Evolutionary conservation across 2,797 vertebrate species (phyloP), one percentile per base, ranked within the genome.

Genomic region (Malacoctenus gilli): DNA sequence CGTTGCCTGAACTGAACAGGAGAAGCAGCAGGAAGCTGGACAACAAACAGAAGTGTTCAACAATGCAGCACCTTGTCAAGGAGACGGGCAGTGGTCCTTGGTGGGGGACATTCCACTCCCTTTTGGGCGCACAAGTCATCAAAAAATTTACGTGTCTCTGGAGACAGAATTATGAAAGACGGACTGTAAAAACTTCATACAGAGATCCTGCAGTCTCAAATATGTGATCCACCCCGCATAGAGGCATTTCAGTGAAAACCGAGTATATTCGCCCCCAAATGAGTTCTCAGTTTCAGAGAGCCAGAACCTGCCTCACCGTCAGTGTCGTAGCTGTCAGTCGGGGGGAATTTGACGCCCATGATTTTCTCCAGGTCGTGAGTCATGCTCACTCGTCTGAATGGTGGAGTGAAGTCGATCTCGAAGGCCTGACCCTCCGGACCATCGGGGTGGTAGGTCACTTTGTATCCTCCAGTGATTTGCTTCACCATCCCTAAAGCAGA

Each of bases 331-430:
- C 87, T 86, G 46, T 93, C 92, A 7, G 94, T 38, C 8, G 93
- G 56, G 10, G 97, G 97, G 67, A 98, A 94, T 68, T 93, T 96
- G 38, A 95, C 88, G 2, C 94, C 95, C 74, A 98, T 64, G 4
- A 85, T 77, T 78, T 94, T 96, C 84, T 97, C 95, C 67, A 99
- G 89, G 60, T 98, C 96, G 7, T 89, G 77, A 0, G 95, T 92
- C 96, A 99, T 95, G 85, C 84, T 95, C 72, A 99, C 85, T 80
- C 92, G 92, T 61, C 69, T 93, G 85, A 99, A 99, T 0, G 97
- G 97, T 11, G 95, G 96, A 0, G 94, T 98, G 87, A 99, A 99
- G 84, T 99, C 96, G n/a, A 98, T 91, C 82, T 98, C 95, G 1
- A 60, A 88, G 56, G 91, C 89, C 56, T 91, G 79, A 40, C 96